Base-by-base conservation (phyloP, 2,797 vertebrate species). In the Lutjanus argentimaculatus region DNA sequence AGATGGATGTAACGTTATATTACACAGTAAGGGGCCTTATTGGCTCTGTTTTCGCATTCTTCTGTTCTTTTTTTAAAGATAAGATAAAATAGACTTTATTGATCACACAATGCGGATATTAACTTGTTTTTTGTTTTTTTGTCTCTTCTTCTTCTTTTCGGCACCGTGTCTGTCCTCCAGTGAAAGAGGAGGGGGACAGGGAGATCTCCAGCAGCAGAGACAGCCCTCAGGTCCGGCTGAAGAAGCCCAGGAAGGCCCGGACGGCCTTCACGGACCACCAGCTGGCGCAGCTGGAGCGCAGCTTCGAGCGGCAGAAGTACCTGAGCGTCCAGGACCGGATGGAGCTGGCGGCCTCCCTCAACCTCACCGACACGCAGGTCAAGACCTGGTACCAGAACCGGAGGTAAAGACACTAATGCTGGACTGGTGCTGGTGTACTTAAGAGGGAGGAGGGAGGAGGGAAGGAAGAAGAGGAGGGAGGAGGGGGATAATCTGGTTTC, bases 371-470 rank as follows among this genome's bases (percentile, higher is more conserved):
- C 96, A 99, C 98, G 30, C 98, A 99, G 94, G 98, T 99, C 91
- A 99, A 99, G 95, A 99, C 98, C 90, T 99, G 98, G 98, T 99
- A 99, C 96, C 98, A 99, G 96, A 99, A 99, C 96, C 94, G 98
- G 87, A 98, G 98, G 98, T 99, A 95, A 96, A 59, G 40, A 22
- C 69, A 3, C 48, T 36, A 36, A 46, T 14, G 12, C 45, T 5
- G 45, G 13, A 36, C 30, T 36, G 30, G 30, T 16, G 21, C 67
- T 67, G 40, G 5, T n/a, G 59, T 69, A 11, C 62, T 74, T 56
- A 57, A 19, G 43, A 64, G 48, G 36, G 66, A 5, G n/a, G 56
- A 12, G 22, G 46, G 7, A 2, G 1, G 1, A 2, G 13, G 7
- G 15, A 6, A 2, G 8, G 17, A 6, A 21, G 59, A 10, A 5